Conservation (phyloP, 1,140 invertebrate species). For the Tetramorium parvispinum region DNA sequence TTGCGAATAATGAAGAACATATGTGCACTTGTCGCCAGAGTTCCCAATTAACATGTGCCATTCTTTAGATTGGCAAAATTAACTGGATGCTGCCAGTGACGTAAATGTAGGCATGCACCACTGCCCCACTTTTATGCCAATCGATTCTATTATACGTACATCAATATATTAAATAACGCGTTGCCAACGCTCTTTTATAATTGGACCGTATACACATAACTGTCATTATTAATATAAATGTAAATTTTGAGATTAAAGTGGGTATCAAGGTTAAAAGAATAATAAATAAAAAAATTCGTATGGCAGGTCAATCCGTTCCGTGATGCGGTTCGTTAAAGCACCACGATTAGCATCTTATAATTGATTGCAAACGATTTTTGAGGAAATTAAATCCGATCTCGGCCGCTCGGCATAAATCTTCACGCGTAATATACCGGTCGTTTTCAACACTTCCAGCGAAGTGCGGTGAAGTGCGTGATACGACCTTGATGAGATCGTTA, state of each 20-base stretch:
- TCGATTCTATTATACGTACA: constrained; percentile 43
- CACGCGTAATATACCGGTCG: constrained; percentile 33
- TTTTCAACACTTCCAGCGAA: constrained; percentile 57
- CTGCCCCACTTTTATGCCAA: constrained; percentile 42
- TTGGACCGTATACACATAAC: constrained; percentile 19
- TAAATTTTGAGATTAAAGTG: constrained; percentile 39
- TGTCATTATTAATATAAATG: constrained; percentile 59
- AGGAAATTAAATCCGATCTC: constrained; percentile 59
- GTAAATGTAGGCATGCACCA: constrained; percentile 33
- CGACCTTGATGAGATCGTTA: constrained; percentile 60
- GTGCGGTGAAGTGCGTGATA: constrained; percentile 51
- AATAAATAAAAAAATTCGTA: constrained; percentile 14
- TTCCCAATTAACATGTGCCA: constrained; percentile 36
- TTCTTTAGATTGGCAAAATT: constrained; percentile 54
- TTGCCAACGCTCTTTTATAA: constrained; percentile 40
- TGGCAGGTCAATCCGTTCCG: constrained; percentile 39
- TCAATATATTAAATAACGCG: constrained; percentile 11
- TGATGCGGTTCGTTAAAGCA: constrained; percentile 34
- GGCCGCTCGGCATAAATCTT: constrained; percentile 50
- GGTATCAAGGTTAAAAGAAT: constrained; percentile 42
- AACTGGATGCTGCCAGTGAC: constrained; percentile 40
- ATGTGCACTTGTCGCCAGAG: constrained; percentile 1
- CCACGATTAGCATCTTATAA: constrained; percentile 59
- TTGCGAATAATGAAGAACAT: constrained; percentile 6
- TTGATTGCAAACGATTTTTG: constrained; percentile 57